phyloP scores from a whole-genome alignment of 2,113 vertebrate species.

The Elephantulus edwardii region DNA sequence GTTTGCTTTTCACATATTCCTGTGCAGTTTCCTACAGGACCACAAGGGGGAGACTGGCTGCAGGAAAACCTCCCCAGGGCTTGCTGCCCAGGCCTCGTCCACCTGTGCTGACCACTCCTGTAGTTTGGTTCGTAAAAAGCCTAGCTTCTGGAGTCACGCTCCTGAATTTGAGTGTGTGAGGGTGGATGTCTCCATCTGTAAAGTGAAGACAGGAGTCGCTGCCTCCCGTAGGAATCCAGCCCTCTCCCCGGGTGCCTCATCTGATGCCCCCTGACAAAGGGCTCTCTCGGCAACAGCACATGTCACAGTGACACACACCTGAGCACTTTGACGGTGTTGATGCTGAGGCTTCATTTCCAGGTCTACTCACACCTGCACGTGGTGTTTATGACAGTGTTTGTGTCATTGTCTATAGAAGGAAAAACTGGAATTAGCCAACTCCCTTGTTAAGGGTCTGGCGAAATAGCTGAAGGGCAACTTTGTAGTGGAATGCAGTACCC shows the following conservation, averaged over 20 bases:
- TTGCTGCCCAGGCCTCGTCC: not conserved
- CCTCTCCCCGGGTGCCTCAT: not conserved
- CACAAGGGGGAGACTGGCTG: conserved; percentile 42
- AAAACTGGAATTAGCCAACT: not conserved
- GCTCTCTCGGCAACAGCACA: not conserved
- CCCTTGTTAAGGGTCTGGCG: not conserved
- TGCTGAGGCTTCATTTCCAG: not conserved
- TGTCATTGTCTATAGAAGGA: not conserved
- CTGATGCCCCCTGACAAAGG: not conserved
- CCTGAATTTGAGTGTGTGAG: not conserved
- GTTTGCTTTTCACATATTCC: not conserved
- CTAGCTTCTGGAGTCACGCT: not conserved
- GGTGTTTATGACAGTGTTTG: not conserved
- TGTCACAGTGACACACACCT: accelerated
- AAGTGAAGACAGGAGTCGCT: not conserved
- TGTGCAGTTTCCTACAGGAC: not conserved
- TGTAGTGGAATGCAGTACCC: not conserved
- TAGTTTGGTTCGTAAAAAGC: not conserved
- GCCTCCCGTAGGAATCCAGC: not conserved
- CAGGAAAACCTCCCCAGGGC: not conserved
- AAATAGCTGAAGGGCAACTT: not conserved
- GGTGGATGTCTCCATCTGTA: not conserved
- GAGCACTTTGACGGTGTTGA: not conserved
- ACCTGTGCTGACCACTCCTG: not conserved
- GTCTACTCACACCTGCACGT: not conserved